Evolutionary conservation across 2,797 vertebrate species (phyloP).

Genomic region (Poecilia gillii): DNA sequence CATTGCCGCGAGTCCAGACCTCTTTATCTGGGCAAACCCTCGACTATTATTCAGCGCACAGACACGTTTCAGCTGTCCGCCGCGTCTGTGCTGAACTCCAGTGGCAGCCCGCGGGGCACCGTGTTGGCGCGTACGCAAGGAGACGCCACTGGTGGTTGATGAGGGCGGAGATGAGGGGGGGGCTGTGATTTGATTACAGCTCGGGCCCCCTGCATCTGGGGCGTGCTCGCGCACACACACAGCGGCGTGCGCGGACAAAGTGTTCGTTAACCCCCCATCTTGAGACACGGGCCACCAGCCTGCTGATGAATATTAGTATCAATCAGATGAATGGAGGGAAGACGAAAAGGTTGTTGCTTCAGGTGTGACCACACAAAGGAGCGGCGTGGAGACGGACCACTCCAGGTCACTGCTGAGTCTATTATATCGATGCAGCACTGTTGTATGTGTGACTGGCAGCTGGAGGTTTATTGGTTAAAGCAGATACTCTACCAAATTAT

Average conservation of each 20-base stretch:
- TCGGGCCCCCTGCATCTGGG: conserved; percentile 54
- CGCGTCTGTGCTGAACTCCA: conserved; percentile 7
- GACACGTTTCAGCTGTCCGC: conserved; percentile 1
- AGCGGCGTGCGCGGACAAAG: conserved; percentile 3
- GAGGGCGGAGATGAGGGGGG: conserved; percentile 68
- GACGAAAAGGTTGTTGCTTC: conserved; percentile 35
- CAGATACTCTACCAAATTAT: conserved; percentile 33
- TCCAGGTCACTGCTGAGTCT: conserved; percentile 37
- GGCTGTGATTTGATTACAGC: conserved; percentile 75
- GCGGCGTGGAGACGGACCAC: conserved; percentile 14
- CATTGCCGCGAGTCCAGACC: conserved; percentile 55
- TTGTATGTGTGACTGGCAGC: conserved; percentile 18
- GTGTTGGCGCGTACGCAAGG: conserved; percentile 43
- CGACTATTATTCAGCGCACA: conserved; percentile 54
- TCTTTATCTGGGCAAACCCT: conserved; percentile 63
- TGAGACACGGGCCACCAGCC: conserved; percentile 61
- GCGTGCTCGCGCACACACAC: neutral
- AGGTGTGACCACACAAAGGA: conserved; percentile 49
- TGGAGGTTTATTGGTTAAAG: conserved; percentile 19
- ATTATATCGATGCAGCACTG: conserved; percentile 29
- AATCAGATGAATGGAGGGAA: conserved; percentile 66
- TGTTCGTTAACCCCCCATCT: conserved; percentile 64
- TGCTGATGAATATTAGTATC: conserved; percentile 79
- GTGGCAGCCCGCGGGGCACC: conserved; percentile 28
- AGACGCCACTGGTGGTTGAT: conserved; percentile 75